Conservation (phyloP, 1,140 invertebrate genomes). For the Leptonema lineaticorne region DNA sequence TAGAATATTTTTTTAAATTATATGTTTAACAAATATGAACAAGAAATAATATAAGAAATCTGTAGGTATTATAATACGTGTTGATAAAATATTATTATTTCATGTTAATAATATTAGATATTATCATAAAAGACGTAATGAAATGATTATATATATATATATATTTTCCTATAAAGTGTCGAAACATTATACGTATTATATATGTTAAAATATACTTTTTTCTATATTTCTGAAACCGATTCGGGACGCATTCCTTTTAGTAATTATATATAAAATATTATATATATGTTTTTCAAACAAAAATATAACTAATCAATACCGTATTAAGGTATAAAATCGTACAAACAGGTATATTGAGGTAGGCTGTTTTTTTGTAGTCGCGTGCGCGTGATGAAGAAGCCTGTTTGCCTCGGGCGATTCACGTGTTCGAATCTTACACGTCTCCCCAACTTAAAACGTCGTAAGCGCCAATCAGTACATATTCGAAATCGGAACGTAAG, state of each 20-base stretch:
- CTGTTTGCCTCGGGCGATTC: conserved; percentile 39
- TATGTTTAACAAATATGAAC: no score
- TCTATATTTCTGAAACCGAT: conserved; percentile 3
- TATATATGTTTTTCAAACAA: not conserved
- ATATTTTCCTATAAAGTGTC: no score
- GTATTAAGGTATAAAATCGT: not conserved
- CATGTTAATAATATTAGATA: no score
- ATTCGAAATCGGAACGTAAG: not conserved
- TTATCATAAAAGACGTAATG: no score
- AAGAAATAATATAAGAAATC: no score
- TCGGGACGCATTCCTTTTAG: not conserved
- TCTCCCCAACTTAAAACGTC: not conserved
- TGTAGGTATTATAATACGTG: no score
- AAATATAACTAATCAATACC: not conserved
- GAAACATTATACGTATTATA: not conserved
- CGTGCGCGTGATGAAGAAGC: conserved; percentile 34
- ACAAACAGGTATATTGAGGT: not conserved
- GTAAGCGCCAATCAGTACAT: not conserved
- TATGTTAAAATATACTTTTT: not conserved
- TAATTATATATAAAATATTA: no score
- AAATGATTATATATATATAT: no score
- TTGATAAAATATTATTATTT: no score
- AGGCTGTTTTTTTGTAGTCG: conserved; percentile 17
- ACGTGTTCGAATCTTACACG: conserved; percentile 40
- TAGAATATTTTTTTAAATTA: no score